Conservation (phyloP, 1,140 invertebrate species). For the Heliconius hewitsoni region DNA sequence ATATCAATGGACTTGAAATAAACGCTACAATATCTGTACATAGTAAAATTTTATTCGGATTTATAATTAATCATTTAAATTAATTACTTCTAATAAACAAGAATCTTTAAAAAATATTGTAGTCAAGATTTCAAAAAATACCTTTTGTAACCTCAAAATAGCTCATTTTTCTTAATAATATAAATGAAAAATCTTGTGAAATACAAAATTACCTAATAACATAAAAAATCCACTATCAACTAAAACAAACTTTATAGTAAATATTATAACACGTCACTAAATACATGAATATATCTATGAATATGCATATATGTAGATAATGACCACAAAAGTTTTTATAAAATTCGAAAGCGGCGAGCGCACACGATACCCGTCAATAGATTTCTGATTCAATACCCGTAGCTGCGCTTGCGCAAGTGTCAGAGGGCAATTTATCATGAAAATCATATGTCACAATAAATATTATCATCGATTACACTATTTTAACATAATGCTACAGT, state of each 20-base stretch:
- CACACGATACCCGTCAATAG: background rate
- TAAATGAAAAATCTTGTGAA: too few species aligned
- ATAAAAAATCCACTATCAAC: too few species aligned
- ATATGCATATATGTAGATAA: background rate
- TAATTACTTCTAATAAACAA: too few species aligned
- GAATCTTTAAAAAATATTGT: too few species aligned
- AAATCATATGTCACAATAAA: conserved; percentile 14
- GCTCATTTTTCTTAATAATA: too few species aligned
- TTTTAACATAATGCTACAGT: background rate
- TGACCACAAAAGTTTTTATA: conserved; percentile 10
- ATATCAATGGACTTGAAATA: too few species aligned
- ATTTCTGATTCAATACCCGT: conserved; percentile 1
- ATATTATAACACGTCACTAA: background rate
- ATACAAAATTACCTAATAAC: too few species aligned
- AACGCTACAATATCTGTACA: too few species aligned
- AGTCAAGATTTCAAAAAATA: too few species aligned
- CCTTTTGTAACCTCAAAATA: too few species aligned
- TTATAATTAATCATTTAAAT: too few species aligned
- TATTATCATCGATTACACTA: background rate
- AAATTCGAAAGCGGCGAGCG: conserved; percentile 5
- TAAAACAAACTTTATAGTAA: background rate
- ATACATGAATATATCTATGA: background rate
- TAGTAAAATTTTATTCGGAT: too few species aligned
- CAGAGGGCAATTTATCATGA: conserved; percentile 8
- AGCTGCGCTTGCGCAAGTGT: conserved; percentile 12